phyloP scores from a whole-genome alignment of 2,113 vertebrate species.

The Cacatua alba region DNA sequence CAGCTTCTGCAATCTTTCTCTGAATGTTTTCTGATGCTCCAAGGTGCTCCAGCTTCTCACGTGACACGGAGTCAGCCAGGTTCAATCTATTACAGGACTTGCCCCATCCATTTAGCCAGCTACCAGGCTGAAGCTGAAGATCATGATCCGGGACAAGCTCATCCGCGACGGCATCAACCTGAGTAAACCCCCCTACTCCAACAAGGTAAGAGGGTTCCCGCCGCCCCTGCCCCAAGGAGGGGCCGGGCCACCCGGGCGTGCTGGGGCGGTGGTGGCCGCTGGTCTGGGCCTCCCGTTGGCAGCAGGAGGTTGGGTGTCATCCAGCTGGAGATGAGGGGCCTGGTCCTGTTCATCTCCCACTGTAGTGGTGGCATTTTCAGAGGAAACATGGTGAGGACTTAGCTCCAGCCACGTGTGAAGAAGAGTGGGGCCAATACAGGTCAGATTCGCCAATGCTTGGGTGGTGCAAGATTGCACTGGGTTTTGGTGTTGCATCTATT shows the following conservation, averaged over 20 bases:
- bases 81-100: too few species aligned
- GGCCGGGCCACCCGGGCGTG: background rate
- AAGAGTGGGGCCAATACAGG: rapidly evolving
- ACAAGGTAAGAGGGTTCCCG: slow-evolving; percentile 83
- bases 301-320: background rate
- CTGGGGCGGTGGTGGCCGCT: background rate
- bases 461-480: rapidly evolving
- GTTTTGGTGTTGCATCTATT: background rate
- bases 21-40: too few species aligned
- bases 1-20: too few species aligned
- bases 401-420: background rate
- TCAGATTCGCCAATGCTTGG: background rate
- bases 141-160: slow-evolving; percentile 98
- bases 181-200: slow-evolving; percentile 88
- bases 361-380: background rate
- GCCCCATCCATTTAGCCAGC: too few species aligned
- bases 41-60: too few species aligned
- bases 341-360: background rate
- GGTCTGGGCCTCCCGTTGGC: background rate
- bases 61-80: too few species aligned
- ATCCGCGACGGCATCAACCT: slow-evolving; percentile 92
- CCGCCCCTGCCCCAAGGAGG: background rate
- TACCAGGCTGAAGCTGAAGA: slow-evolving; percentile 94
- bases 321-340: background rate
- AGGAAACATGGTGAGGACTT: rapidly evolving